Percentiles rank a stretch among this genome's conserved stretches.
Conservation (phyloP, 2,888 invertebrate genomes). For the Didymodactylos carnosus region DNA sequence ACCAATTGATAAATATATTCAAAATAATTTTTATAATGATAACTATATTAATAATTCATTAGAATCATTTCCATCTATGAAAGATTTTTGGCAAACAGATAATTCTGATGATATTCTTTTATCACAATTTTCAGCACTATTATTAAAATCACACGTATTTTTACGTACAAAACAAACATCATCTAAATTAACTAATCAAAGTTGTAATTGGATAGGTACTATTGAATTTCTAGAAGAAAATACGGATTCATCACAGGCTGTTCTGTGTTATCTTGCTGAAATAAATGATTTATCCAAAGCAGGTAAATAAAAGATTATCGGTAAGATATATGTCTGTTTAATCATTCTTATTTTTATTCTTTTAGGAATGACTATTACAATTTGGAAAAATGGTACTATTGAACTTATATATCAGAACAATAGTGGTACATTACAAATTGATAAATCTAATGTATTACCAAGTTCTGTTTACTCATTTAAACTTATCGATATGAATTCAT, state of each 20-base stretch:
- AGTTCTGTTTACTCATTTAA: neutral
- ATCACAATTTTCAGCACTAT: neutral
- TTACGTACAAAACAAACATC: neutral
- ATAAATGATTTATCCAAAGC: neutral
- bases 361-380: neutral
- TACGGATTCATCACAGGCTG: neutral
- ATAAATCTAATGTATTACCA: neutral
- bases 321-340: neutral
- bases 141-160: neutral
- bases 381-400: neutral
- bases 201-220: neutral
- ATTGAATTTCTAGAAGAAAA: neutral
- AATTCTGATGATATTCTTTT: neutral
- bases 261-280: neutral
- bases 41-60: neutral
- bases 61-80: neutral
- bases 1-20: neutral
- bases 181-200: neutral
- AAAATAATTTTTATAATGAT: neutral
- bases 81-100: neutral
- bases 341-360: neutral
- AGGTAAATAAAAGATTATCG: neutral
- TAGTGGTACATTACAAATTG: neutral
- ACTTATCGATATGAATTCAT: neutral
- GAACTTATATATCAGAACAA: neutral